Evolutionary conservation across 2,113 vertebrate genomes (phyloP).

Genomic region (Uria lomvia): DNA sequence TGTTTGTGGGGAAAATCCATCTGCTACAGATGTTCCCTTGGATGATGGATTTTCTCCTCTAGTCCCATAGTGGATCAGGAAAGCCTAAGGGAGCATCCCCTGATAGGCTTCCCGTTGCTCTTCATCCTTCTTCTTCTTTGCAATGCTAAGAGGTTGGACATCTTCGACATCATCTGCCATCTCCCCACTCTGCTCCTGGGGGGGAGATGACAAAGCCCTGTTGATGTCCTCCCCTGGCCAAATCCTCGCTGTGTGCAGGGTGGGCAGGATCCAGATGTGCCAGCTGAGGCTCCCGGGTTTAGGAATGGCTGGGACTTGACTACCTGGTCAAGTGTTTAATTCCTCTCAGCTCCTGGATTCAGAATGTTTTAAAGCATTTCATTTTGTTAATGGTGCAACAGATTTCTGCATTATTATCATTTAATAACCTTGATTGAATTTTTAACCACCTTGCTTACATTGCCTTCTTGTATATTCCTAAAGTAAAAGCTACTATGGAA

Average conservation of each 20-base stretch:
- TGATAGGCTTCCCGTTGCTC: background rate
- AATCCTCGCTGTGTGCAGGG: background rate
- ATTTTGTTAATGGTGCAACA: background rate
- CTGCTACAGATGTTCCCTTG: background rate
- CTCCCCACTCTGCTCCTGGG: background rate
- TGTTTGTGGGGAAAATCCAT: background rate
- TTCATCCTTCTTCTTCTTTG: background rate
- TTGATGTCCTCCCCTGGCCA: rapidly evolving
- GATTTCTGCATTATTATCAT: background rate
- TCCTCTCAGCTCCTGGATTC: background rate
- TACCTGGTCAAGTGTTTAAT: background rate
- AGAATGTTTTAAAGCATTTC: background rate
- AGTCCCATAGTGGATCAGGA: background rate
- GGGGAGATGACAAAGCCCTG: background rate
- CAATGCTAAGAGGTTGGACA: background rate
- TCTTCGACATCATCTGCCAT: background rate
- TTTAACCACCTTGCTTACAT: background rate
- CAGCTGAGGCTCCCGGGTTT: background rate
- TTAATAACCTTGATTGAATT: background rate
- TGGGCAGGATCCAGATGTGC: background rate
- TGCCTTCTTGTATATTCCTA: background rate
- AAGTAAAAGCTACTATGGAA: background rate
- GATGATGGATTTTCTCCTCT: background rate
- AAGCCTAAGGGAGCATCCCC: background rate
- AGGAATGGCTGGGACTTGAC: background rate